Percentiles rank a stretch among this genome's conserved stretches.
phyloP scores from a whole-genome alignment of 2,113 vertebrate genomes.

The Salminus brasiliensis region DNA sequence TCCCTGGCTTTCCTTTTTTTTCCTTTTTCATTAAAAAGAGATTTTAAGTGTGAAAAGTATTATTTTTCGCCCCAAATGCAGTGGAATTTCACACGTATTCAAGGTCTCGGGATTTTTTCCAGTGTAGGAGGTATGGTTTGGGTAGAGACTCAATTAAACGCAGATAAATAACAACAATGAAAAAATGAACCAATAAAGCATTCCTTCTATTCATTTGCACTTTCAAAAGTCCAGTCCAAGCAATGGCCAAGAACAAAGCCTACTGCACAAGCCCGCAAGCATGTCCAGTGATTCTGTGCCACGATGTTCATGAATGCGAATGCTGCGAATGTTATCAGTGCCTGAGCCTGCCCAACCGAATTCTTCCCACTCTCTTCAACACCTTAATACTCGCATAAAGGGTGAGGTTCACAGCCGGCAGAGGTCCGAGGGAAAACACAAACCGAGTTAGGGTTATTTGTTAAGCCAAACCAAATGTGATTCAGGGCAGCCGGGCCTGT shows the following conservation, averaged over 20 bases:
- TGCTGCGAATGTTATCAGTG: background rate
- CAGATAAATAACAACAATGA: background rate
- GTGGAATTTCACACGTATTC: slow-evolving; percentile 29
- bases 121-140: background rate
- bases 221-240: background rate
- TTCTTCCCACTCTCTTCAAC: background rate
- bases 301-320: background rate
- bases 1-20: slow-evolving; percentile 48
- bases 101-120: slow-evolving; percentile 9
- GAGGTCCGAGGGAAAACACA: background rate
- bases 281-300: background rate
- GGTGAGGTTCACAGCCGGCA: slow-evolving; percentile 28
- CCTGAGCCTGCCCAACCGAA: background rate
- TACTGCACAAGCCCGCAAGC: background rate
- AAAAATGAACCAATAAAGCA: background rate
- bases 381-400: background rate
- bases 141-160: background rate
- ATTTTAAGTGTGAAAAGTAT: slow-evolving; percentile 52
- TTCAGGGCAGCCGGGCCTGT: slow-evolving; percentile 51
- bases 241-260: background rate
- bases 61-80: slow-evolving; percentile 32
- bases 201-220: background rate
- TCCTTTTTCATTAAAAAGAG: slow-evolving; percentile 59
- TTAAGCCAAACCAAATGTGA: slow-evolving; percentile 12
- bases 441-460: slow-evolving; percentile 22